phyloP scores from a whole-genome alignment of 2,113 vertebrate species.

The Illadopsis cleaveri region DNA sequence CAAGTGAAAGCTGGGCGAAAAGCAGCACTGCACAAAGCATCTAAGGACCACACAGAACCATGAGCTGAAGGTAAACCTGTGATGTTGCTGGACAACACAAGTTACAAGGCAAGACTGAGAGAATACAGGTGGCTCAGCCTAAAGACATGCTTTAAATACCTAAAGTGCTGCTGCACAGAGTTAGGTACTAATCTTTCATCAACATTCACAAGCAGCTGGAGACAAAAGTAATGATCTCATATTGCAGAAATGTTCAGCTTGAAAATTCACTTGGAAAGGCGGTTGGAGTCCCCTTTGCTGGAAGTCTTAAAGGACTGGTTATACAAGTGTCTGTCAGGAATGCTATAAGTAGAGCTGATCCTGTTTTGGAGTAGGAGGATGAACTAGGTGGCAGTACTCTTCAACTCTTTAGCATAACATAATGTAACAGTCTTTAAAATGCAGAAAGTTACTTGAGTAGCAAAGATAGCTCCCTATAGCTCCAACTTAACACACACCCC shows the following conservation, averaged over 20 bases:
- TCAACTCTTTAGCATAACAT: constrained; percentile 48
- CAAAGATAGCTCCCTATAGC: neutral
- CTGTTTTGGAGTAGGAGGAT: constrained; percentile 58
- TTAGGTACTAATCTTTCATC: constrained; percentile 35
- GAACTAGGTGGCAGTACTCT: constrained; percentile 60
- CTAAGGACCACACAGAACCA: neutral
- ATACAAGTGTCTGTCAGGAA: constrained; percentile 64
- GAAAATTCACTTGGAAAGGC: constrained; percentile 17
- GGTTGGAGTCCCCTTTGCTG: neutral
- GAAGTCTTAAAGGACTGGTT: constrained; percentile 41
- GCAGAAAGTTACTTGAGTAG: neutral
- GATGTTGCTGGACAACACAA: neutral
- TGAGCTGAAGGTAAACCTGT: neutral
- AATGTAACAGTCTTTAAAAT: constrained; percentile 11
- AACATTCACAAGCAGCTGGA: constrained; percentile 9
- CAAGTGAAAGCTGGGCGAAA: neutral
- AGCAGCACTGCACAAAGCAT: neutral
- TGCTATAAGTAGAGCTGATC: constrained; percentile 58
- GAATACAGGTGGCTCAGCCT: neutral
- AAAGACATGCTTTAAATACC: neutral
- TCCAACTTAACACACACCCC: neutral
- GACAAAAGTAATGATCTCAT: constrained; percentile 31
- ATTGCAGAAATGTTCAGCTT: constrained; percentile 19
- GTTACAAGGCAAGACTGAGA: neutral
- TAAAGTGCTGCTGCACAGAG: neutral